These are phyloP conservation scores for Zaprionus vittiger DNA, from an alignment of 1,140 invertebrate genomes.

Conservation along the genomic window DNA sequence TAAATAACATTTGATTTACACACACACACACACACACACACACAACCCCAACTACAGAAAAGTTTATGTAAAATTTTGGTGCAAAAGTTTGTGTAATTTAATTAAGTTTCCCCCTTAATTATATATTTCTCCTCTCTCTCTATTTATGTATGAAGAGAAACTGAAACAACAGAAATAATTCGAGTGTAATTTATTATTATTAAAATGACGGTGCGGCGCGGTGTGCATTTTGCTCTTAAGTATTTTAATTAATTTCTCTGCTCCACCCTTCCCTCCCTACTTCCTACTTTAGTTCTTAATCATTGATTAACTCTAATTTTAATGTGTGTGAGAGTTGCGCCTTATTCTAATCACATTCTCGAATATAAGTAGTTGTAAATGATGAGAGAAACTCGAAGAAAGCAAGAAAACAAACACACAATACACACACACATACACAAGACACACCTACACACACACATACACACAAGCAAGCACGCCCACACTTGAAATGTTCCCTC, in stretches of 20 bases:
- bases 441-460: not conserved
- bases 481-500: not conserved
- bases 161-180: not conserved
- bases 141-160: conserved; percentile 20
- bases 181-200: conserved; percentile 22
- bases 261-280: not conserved
- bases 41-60: not conserved
- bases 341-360: conserved; percentile 42
- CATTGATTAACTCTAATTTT: conserved; percentile 45
- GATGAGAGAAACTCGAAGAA: conserved; percentile 7
- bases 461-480: conserved; percentile 6
- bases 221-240: conserved; percentile 37
- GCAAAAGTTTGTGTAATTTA: conserved; percentile 63
- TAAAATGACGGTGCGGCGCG: conserved; percentile 50
- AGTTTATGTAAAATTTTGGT: conserved; percentile 65
- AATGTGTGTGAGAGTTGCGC: conserved; percentile 49
- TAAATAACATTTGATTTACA: conserved; percentile 71
- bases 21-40: conserved; percentile 13
- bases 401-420: conserved; percentile 5
- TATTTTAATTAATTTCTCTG: conserved; percentile 39
- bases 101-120: conserved; percentile 57
- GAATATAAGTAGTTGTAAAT: conserved; percentile 46
- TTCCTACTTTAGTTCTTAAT: conserved; percentile 26
- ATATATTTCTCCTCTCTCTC: conserved; percentile 13
- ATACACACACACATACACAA: not conserved